Evolutionary conservation across 1,140 invertebrate genomes (phyloP).

Genomic region (Apis dorsata): DNA sequence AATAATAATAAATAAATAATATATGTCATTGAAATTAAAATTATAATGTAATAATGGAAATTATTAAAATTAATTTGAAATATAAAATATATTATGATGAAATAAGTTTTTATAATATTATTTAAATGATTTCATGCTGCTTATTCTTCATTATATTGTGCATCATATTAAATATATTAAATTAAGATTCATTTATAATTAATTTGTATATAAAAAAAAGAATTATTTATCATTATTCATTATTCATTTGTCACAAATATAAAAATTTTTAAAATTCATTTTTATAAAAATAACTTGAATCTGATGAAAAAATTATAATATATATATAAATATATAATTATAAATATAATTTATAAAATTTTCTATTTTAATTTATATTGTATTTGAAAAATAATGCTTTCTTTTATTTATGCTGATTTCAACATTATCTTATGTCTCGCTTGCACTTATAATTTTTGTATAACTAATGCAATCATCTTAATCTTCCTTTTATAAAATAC

Average conservation of each 20-base stretch:
- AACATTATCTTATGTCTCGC: slow-evolving; percentile 44
- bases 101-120: slow-evolving; percentile 3
- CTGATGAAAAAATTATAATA: slow-evolving; percentile 5
- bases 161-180: slow-evolving; percentile 6
- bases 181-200: slow-evolving; percentile 3
- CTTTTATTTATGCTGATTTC: slow-evolving; percentile 44
- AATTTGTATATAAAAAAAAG: slow-evolving; percentile 12
- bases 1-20: background rate
- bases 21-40: background rate
- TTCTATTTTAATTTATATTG: background rate
- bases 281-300: slow-evolving; percentile 13
- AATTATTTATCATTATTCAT: no score
- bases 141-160: background rate
- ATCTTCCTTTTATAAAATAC: slow-evolving; percentile 30
- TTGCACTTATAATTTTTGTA: slow-evolving; percentile 39
- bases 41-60: slow-evolving; percentile 11
- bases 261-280: slow-evolving; percentile 18
- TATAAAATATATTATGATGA: background rate
- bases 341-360: background rate
- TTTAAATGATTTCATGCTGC: slow-evolving; percentile 16
- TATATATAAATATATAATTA: slow-evolving; percentile 2
- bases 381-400: slow-evolving; percentile 14
- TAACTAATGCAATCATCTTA: slow-evolving; percentile 51
- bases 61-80: background rate
- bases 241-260: background rate